These are phyloP conservation scores for Meloe dianella DNA, from an alignment of 2,888 invertebrate genomes.

Conservation along the genomic window DNA sequence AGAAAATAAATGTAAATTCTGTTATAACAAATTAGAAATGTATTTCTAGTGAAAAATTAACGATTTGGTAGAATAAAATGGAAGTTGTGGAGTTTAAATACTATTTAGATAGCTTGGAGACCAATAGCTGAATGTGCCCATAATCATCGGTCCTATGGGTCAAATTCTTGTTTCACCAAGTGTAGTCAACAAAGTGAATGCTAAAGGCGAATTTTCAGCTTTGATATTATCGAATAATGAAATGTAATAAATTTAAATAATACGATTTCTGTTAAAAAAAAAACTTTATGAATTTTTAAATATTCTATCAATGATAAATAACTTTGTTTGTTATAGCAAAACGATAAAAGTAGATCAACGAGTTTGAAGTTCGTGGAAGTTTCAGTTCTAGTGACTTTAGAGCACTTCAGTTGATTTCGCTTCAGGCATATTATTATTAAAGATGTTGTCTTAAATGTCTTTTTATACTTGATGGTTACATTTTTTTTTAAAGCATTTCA, in stretches of 20 bases:
- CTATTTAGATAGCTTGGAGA: neutral
- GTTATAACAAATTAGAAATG: neutral
- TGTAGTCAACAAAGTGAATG: slow-evolving; percentile 9
- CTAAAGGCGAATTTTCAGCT: neutral
- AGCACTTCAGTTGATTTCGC: neutral
- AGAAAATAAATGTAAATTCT: no score
- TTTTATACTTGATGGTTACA: neutral
- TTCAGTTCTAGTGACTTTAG: neutral
- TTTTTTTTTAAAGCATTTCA: neutral
- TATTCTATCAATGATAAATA: no score
- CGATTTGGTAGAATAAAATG: neutral
- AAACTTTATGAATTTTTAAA: no score
- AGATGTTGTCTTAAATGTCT: slow-evolving; percentile 4
- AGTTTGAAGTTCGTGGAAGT: no score
- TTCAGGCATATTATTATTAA: neutral
- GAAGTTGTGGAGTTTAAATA: neutral
- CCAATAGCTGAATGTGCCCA: slow-evolving; percentile 1
- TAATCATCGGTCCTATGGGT: slow-evolving; percentile 11
- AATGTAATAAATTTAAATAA: no score
- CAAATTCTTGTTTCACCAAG: slow-evolving; percentile 3
- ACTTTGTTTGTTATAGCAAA: no score
- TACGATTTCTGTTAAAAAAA: neutral
- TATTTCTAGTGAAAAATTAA: neutral
- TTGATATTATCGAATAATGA: neutral
- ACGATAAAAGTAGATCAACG: no score